Conservation (phyloP, 2,888 invertebrate species). For the Orthosia gracilis region DNA sequence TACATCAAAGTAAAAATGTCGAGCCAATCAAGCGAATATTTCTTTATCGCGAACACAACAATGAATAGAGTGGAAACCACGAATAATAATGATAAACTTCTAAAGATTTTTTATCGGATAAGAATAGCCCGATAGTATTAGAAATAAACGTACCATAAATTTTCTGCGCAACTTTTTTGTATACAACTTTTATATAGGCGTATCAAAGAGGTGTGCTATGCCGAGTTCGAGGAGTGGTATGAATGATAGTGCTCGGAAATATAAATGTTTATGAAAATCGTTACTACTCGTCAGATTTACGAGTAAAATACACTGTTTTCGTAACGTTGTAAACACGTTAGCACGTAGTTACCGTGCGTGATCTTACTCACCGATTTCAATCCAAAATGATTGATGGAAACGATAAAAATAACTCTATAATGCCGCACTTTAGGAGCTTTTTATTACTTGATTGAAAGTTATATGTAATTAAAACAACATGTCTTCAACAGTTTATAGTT, state of each 20-base stretch:
- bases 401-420: constrained; percentile 16
- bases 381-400: constrained; percentile 45
- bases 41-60: constrained; percentile 36
- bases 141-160: constrained; percentile 54
- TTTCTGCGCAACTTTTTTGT: constrained; percentile 46
- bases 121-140: constrained; percentile 43
- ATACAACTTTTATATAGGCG: constrained; percentile 51
- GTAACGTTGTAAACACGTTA: constrained; percentile 11
- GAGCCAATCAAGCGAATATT: constrained; percentile 42
- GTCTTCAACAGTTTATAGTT: constrained; percentile 7
- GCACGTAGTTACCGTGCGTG: constrained; percentile 31
- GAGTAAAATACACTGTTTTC: constrained; percentile 41
- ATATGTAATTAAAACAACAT: not conserved
- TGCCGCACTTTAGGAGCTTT: constrained; percentile 21
- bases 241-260: constrained; percentile 57
- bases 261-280: constrained; percentile 59
- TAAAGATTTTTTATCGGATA: constrained; percentile 45
- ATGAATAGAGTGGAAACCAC: constrained; percentile 27
- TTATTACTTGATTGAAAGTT: constrained; percentile 11
- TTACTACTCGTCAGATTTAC: constrained; percentile 47
- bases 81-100: constrained; percentile 45
- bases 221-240: constrained; percentile 25
- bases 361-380: constrained; percentile 37
- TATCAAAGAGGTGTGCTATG: constrained; percentile 52
- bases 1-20: constrained; percentile 42